These are phyloP conservation scores for Crypturellus tataupa DNA, from an alignment of 2,797 vertebrate species.

Conservation along the genomic window DNA sequence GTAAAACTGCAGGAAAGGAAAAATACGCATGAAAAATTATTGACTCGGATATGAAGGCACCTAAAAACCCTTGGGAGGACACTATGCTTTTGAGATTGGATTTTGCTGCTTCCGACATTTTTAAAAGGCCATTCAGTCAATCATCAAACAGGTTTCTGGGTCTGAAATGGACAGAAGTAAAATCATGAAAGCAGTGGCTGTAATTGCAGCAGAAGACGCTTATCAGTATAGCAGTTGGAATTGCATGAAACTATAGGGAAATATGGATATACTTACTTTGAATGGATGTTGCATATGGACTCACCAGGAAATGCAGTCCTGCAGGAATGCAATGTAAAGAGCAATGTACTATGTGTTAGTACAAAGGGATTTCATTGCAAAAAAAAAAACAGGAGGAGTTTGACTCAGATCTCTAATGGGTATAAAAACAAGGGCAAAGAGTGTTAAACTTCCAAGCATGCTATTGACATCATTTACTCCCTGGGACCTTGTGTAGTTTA, in stretches of 20 bases:
- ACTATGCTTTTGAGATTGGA: background rate
- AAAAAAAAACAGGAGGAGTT: background rate
- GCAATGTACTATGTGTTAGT: background rate
- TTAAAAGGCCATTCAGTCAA: background rate
- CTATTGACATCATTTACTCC: background rate
- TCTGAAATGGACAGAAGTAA: background rate
- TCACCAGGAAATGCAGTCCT: background rate
- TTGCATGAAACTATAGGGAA: background rate
- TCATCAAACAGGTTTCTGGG: background rate
- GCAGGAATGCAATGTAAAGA: background rate
- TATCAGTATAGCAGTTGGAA: background rate
- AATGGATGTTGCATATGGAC: background rate
- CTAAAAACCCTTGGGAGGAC: background rate
- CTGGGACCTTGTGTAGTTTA: background rate
- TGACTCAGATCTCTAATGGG: background rate
- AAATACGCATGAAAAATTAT: background rate
- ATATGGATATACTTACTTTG: background rate
- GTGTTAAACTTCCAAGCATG: background rate
- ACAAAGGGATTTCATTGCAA: background rate
- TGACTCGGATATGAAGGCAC: background rate
- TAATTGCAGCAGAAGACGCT: background rate
- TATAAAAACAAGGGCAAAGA: background rate
- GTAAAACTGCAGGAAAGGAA: background rate
- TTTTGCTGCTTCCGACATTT: background rate
- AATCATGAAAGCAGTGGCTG: background rate